These are phyloP conservation scores for Ophioninae sp. DNA, from an alignment of 2,888 invertebrate genomes.

Conservation along the genomic window DNA sequence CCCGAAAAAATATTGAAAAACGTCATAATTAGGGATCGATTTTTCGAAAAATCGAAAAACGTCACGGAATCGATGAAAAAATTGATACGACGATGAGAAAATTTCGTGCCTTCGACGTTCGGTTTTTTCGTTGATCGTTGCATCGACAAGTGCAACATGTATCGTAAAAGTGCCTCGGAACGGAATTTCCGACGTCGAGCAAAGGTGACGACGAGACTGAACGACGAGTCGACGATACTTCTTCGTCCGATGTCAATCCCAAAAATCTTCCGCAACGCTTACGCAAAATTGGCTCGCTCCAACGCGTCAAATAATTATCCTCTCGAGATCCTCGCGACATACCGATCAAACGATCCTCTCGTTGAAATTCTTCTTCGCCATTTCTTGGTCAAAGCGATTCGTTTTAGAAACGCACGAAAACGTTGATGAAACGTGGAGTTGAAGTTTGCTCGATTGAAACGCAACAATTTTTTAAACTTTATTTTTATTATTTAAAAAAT, in stretches of 20 bases:
- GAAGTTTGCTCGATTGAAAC: no score
- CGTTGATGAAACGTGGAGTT: not conserved
- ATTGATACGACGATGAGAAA: not conserved
- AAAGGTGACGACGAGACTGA: conserved; percentile 61
- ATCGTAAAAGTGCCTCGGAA: conserved; percentile 9
- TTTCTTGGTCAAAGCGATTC: not conserved
- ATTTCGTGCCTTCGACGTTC: conserved; percentile 41
- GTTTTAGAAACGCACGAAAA: not conserved
- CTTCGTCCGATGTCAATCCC: conserved; percentile 63
- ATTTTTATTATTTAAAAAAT: no score
- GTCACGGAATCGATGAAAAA: not conserved
- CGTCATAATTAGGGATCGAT: not conserved
- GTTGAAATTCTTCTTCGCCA: conserved; percentile 27
- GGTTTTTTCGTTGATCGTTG: conserved; percentile 50
- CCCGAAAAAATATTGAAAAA: not conserved
- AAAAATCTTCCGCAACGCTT: conserved; percentile 56
- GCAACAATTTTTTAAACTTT: no score
- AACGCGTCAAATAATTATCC: conserved; percentile 60
- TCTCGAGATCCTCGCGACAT: conserved; percentile 64
- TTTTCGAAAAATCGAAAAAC: no score
- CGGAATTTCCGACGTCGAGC: conserved; percentile 33
- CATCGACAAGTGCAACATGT: conserved; percentile 56
- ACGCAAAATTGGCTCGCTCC: conserved; percentile 65
- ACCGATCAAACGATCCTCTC: conserved; percentile 6
- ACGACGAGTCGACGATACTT: conserved; percentile 56